Percentiles rank a stretch among this genome's conserved stretches.
Conservation (phyloP, 2,113 vertebrate genomes). For the Bos taurus region ARS-UCD2.0 NC_037350.1:20317501-20318000, state of each 20-base stretch:
- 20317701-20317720: background rate
- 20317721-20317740: background rate
- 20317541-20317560: background rate
- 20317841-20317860: background rate
- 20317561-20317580: background rate
- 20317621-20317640: background rate
- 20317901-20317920: background rate
- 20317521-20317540: background rate
- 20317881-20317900: background rate
- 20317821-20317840: background rate
- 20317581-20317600: background rate
- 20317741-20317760: background rate
- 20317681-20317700: background rate
- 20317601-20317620: background rate
- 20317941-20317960: constrained; percentile 34
- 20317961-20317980: constrained; percentile 16
- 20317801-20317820: background rate
- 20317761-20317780: background rate
- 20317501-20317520: rapidly evolving
- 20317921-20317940: constrained; percentile 27
- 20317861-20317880: background rate
- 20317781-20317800: background rate
- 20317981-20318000: background rate
- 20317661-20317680: background rate
- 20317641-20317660: background rate